Percentiles rank a stretch among this genome's conserved stretches.
Conservation (phyloP, 2,797 vertebrate species). For the Zalophus californianus region DNA sequence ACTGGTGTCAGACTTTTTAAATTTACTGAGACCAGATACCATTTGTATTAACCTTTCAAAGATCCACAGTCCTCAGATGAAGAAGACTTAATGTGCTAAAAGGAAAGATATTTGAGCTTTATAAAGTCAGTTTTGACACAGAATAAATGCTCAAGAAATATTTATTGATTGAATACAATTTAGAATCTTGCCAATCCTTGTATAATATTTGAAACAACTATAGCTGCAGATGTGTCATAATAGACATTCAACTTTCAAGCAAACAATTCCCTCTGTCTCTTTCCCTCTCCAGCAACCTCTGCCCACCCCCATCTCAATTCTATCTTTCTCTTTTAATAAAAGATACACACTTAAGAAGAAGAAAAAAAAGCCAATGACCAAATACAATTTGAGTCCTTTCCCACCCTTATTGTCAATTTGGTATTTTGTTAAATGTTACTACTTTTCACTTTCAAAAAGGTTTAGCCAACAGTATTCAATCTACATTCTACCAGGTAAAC, state of each 20-base stretch:
- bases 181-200: slow-evolving; percentile 65
- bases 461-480: slow-evolving; percentile 86
- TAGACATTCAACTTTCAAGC: slow-evolving; percentile 35
- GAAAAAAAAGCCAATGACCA: slow-evolving; percentile 71
- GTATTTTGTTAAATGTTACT: slow-evolving; percentile 88
- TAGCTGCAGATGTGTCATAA: slow-evolving; percentile 3
- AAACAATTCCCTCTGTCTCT: slow-evolving; percentile 48
- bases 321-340: neutral
- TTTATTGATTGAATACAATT: slow-evolving; percentile 76
- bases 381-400: slow-evolving; percentile 81
- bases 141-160: slow-evolving; percentile 71
- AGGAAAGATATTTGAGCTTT: slow-evolving; percentile 61
- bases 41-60: slow-evolving; percentile 65
- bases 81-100: slow-evolving; percentile 8
- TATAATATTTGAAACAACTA: slow-evolving; percentile 36
- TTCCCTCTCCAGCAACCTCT: neutral
- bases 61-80: slow-evolving; percentile 1
- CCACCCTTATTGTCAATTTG: slow-evolving; percentile 84
- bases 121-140: slow-evolving; percentile 64
- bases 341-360: slow-evolving; percentile 62
- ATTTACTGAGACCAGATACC: slow-evolving; percentile 22
- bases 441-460: slow-evolving; percentile 87
- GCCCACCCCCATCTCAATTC: neutral
- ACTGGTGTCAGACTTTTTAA: slow-evolving; percentile 20
- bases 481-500: slow-evolving; percentile 87